Evolutionary conservation across 2,888 invertebrate species (phyloP).

Genomic region (Drosophila ochracea): DNA sequence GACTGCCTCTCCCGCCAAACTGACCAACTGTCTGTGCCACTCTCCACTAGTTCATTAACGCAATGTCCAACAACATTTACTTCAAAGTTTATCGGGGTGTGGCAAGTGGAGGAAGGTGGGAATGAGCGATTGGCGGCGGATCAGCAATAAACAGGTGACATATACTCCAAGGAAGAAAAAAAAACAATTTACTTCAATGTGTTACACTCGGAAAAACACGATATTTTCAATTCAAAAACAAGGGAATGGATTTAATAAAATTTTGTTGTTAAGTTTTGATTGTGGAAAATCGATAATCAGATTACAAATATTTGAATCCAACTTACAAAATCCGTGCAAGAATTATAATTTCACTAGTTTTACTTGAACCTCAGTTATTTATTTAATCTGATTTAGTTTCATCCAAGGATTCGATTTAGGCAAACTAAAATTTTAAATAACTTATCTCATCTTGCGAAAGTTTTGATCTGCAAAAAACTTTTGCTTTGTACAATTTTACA

Average conservation of each 20-base stretch:
- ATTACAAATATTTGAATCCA: background rate
- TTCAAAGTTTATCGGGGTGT: conserved; percentile 6
- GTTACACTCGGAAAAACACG: background rate
- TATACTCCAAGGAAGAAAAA: conserved; percentile 14
- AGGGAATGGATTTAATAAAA: background rate
- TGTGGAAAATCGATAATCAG: background rate
- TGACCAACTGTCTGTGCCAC: conserved; percentile 23
- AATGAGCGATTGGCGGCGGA: conserved; percentile 25
- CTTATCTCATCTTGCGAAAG: background rate
- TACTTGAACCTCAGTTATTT: background rate
- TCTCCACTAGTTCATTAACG: conserved; percentile 66
- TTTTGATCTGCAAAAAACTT: background rate
- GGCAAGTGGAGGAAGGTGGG: background rate
- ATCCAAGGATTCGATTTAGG: background rate
- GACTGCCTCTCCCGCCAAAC: conserved; percentile 36
- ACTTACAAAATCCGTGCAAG: background rate
- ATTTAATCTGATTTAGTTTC: background rate
- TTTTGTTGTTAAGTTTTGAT: background rate
- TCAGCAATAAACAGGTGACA: conserved; percentile 33
- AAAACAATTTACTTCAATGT: conserved; percentile 16
- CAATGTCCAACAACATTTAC: conserved; percentile 57
- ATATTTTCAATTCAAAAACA: background rate
- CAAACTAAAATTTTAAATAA: background rate
- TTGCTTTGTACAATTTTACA: background rate
- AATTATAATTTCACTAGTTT: background rate